phyloP scores from a whole-genome alignment of 2,888 invertebrate species.

The Orthonychiurus folsomi region DNA sequence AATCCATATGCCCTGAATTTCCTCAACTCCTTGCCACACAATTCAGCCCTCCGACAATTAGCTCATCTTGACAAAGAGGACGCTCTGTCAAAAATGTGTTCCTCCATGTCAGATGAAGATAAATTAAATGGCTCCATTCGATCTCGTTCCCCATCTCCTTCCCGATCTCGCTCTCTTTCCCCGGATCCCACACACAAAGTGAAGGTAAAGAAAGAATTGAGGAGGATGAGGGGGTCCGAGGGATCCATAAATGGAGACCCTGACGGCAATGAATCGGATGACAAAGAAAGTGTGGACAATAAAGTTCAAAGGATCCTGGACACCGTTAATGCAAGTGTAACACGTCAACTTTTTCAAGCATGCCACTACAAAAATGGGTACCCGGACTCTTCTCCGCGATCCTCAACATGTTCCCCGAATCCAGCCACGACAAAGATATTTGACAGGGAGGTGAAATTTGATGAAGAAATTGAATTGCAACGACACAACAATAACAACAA shows the following conservation, averaged over 20 bases:
- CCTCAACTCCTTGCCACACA: conserved; percentile 37
- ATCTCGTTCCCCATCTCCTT: conserved; percentile 6
- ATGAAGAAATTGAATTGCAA: conserved; percentile 20
- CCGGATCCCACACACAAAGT: conserved; percentile 5
- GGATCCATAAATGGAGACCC: conserved; percentile 26
- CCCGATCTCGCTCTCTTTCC: neutral
- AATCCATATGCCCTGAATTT: conserved; percentile 37
- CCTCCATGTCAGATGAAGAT: conserved; percentile 25
- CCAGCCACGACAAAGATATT: conserved; percentile 16
- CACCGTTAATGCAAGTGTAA: conserved; percentile 65
- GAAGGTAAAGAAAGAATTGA: conserved; percentile 26
- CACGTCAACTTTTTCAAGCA: conserved; percentile 62
- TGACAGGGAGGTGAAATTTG: conserved; percentile 24
- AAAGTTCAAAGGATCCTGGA: conserved; percentile 61
- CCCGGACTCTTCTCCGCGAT: conserved; percentile 20
- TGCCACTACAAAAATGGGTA: conserved; percentile 50
- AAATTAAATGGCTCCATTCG: conserved; percentile 17
- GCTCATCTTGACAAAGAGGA: conserved; percentile 33
- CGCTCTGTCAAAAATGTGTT: conserved; percentile 10
- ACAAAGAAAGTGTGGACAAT: conserved; percentile 37
- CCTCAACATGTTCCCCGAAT: conserved; percentile 20
- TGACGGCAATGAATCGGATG: conserved; percentile 10
- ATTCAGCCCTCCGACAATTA: conserved; percentile 39
- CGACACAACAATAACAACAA: conserved; percentile 38
- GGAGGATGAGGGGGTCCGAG: conserved; percentile 24